Base-by-base conservation (phyloP, 2,113 vertebrate genomes). In the Haliaeetus leucogaster region DNA sequence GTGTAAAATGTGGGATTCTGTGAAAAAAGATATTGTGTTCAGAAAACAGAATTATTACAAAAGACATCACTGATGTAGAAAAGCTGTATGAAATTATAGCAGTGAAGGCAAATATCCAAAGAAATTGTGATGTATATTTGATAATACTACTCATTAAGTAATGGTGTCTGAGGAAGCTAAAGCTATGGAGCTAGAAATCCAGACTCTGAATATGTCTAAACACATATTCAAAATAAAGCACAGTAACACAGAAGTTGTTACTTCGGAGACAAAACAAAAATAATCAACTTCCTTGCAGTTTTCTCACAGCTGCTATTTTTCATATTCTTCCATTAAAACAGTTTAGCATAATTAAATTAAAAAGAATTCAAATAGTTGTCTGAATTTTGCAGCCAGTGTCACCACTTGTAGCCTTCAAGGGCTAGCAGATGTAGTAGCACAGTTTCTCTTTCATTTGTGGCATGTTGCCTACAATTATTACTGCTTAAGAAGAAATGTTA, bases 401-500 rank as follows among this genome's bases (percentile, higher is more conserved):
- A 74, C n/a, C 30, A 45, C 30, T 70, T 74, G 47, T 50, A 93
- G 63, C 50, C 74, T 95, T 92, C 59, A 93, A 93, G 80, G 61
- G 34, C 34, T 86, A 72, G 68, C 85, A 96, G 92, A 81, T 79
- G 56, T 34, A 81, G 32, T 12, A 82, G 38, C 43, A 70, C 23
- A 48, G 17, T 73, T 88, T 66, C 89, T 73, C 42, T 90, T 91
- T 84, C 36, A 63, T 83, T 56, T 90, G 63, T 78, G 62, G 52
- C 68, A 66, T 6, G 13, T 38, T 91, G 76, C 77, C 73, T 91
- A 36, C 83, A 95, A 96, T 96, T 95, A 93, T 82, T 61, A 68
- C 15, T 34, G 32, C 74, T 72, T 63, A 94, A 84, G 59, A 96
- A 89, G 32, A 94, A 95, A 72, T 71, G 32, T 65, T 89, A 27